Percentiles rank a stretch among this genome's conserved stretches.
phyloP scores from a whole-genome alignment of 2,113 vertebrate species.

The Pampusana beccarii region DNA sequence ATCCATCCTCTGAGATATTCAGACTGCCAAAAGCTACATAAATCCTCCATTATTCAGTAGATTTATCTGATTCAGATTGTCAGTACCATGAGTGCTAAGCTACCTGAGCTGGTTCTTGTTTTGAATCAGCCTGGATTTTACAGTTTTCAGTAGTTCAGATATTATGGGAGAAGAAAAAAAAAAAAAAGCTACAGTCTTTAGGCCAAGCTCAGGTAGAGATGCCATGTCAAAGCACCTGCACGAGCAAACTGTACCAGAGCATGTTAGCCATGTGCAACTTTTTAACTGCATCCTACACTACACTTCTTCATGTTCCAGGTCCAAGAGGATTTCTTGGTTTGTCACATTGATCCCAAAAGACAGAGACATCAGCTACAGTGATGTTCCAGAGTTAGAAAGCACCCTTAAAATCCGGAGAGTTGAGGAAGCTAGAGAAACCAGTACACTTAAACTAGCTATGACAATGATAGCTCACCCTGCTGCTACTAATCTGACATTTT shows the following conservation, averaged over 20 bases:
- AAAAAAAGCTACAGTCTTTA: neutral
- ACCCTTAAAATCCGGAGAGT: neutral
- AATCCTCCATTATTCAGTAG: neutral
- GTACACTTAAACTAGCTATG: neutral
- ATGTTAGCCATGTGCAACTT: neutral
- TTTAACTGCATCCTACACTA: neutral
- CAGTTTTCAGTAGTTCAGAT: neutral
- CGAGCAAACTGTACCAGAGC: accelerated
- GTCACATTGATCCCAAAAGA: neutral
- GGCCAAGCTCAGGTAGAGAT: neutral
- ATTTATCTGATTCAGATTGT: neutral
- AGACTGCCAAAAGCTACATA: neutral
- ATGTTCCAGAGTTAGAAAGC: neutral
- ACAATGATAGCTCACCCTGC: neutral
- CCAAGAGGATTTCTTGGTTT: neutral
- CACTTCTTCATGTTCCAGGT: neutral
- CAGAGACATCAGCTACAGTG: neutral
- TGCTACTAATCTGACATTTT: neutral
- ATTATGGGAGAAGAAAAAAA: neutral
- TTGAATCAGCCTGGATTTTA: neutral
- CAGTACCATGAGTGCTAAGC: neutral
- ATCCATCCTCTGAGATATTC: neutral
- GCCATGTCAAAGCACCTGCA: neutral
- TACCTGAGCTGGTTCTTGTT: neutral
- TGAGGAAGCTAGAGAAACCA: neutral